Percentiles rank a stretch among this genome's conserved stretches.
Conservation (phyloP, 2,113 vertebrate species). For the Nicator chloris region DNA sequence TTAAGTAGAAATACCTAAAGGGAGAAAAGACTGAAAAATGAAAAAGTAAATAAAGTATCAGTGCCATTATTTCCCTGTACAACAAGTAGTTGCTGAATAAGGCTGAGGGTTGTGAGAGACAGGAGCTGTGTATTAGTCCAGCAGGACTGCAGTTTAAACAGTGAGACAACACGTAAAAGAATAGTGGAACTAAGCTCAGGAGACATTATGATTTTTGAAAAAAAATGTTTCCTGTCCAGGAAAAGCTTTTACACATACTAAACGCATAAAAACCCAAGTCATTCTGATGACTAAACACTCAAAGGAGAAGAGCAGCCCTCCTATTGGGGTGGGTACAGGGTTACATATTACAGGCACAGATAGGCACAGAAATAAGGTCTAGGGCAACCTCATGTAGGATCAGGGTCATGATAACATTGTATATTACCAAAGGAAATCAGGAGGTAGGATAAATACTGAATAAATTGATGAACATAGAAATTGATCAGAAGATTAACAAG, state of each 20-base stretch:
- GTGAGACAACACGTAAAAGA: not conserved
- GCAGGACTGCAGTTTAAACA: not conserved
- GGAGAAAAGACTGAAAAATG: not conserved
- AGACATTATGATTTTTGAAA: not conserved
- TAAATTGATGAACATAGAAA: not conserved
- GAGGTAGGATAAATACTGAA: not conserved
- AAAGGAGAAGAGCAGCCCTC: not conserved
- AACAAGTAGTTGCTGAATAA: not conserved
- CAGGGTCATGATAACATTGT: not conserved
- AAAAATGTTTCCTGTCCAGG: not conserved
- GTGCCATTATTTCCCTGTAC: not conserved
- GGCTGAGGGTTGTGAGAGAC: not conserved
- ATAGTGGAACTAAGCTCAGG: not conserved
- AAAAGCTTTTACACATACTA: not conserved
- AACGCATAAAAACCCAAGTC: not conserved
- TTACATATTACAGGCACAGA: not conserved
- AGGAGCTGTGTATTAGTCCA: not conserved
- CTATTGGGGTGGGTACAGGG: not conserved
- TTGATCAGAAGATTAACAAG: not conserved
- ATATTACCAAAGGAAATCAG: not conserved
- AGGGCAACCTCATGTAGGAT: not conserved
- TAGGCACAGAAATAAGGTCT: not conserved
- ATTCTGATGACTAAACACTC: not conserved
- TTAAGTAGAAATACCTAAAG: not conserved
- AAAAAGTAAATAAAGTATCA: not conserved